These are phyloP conservation scores for Acleris holmiana DNA, from an alignment of 2,888 invertebrate genomes.

Conservation along the genomic window DNA sequence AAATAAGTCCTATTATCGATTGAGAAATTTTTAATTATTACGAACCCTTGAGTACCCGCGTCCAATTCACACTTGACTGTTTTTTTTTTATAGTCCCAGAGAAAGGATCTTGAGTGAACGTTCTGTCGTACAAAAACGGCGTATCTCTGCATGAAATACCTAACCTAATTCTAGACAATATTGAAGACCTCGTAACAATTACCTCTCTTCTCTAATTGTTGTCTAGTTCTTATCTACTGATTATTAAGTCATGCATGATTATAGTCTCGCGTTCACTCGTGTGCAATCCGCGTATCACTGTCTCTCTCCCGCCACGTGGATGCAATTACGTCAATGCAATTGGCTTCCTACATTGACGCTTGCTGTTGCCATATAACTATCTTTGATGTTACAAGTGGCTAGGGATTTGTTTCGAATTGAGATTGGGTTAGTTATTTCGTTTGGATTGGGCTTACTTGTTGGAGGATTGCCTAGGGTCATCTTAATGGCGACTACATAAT, in stretches of 20 bases:
- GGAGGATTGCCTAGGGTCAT: neutral
- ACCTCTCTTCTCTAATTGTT: constrained; percentile 6
- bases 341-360: constrained; percentile 4
- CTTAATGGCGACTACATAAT: neutral
- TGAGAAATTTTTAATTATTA: too few species aligned
- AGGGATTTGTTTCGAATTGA: neutral
- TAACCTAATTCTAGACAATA: constrained; percentile 6
- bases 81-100: too few species aligned
- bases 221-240: constrained; percentile 13
- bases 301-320: constrained; percentile 32
- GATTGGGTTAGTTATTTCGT: too few species aligned
- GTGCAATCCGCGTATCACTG: neutral
- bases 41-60: too few species aligned
- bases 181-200: neutral
- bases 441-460: too few species aligned
- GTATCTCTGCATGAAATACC: neutral
- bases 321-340: constrained; percentile 13
- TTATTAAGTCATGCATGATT: neutral
- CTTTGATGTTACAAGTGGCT: neutral
- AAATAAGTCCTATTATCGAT: too few species aligned
- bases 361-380: constrained; percentile 2
- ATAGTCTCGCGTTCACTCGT: neutral
- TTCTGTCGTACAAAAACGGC: neutral
- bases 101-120: too few species aligned
- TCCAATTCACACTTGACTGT: too few species aligned